Evolutionary conservation across 2,888 invertebrate genomes (phyloP), one percentile per base, ranked within the genome.

Genomic region (Cantharis flavilabris): DNA sequence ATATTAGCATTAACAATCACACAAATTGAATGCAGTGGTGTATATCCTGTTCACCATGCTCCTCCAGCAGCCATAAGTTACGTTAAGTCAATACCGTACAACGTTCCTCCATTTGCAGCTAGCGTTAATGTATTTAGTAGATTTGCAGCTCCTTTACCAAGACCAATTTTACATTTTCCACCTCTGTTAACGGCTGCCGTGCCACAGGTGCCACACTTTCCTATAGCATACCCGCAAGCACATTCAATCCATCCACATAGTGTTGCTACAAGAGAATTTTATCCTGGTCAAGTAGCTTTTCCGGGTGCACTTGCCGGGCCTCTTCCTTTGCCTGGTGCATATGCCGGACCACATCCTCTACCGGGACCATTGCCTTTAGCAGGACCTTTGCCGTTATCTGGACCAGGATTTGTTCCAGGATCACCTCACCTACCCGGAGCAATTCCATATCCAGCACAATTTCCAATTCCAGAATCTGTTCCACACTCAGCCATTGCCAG

Each of bases 71-170:
- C 84, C 64, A 86, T 88, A 0, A 84, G 86, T 0, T 89, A 89
- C 62, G 82, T 88, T 88, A 75, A 90, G 82, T 90, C 91, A 14
- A 89, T 92, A 23, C 93, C 93, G 0, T 92, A 92, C 80, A 92
- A 92, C 81, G 89, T 92, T 65, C 90, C 92, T 70, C 93, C 93
- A 2, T 92, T 91, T 81, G 92, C 92, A 2, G 90, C 92, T 3
- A 92, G 92, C 86, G 87, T 92, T 76, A 92, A 89, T 86, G 89
- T 92, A 10, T 90, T 90, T 79, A 91, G 88, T 78, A 89, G 88
- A 82, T 11, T 62, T 10, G 18, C 64, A 13, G 16, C 20, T 14
- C 71, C 67, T 10, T 3, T 65, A 14, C 62, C 75, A 14, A 73
- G 75, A 69, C 75, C 78, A 71, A 62, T 78, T 33, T 62, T 71